These are phyloP conservation scores for Thalassarche chlororhynchos DNA, from an alignment of 2,113 vertebrate species.

Conservation along the genomic window DNA sequence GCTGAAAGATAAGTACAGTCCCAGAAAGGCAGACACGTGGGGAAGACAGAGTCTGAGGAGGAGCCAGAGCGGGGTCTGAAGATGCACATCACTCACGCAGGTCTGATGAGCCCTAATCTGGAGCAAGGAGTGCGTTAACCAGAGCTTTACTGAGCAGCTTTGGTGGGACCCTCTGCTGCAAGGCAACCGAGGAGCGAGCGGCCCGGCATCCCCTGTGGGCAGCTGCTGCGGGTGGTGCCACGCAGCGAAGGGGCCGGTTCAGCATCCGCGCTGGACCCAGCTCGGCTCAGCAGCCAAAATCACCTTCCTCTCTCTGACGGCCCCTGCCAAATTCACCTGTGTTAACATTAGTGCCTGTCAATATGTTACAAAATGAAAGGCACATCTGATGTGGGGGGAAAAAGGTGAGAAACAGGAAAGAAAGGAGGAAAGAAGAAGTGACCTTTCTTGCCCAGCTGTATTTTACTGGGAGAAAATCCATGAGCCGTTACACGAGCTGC, in stretches of 20 bases:
- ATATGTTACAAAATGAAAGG: neutral
- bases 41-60: neutral
- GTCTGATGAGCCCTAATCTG: neutral
- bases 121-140: neutral
- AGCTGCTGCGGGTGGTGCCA: neutral
- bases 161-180: neutral
- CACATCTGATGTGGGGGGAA: neutral
- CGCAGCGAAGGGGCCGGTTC: fast-evolving
- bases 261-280: neutral
- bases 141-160: neutral
- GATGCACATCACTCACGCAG: too few relatives aligned
- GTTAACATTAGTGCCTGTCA: neutral
- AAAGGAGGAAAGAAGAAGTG: neutral
- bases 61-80: neutral
- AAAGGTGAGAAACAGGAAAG: neutral
- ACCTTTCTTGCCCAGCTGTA: neutral
- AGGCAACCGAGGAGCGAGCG: fast-evolving
- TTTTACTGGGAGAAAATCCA: neutral
- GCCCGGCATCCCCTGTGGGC: neutral
- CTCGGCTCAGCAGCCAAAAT: neutral
- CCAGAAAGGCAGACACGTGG: neutral
- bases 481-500: neutral
- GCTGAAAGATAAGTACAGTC: neutral
- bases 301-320: fast-evolving
- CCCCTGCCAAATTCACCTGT: neutral